Base-by-base conservation (phyloP, 1,140 invertebrate genomes). In the Temnothorax curvispinosus region DNA sequence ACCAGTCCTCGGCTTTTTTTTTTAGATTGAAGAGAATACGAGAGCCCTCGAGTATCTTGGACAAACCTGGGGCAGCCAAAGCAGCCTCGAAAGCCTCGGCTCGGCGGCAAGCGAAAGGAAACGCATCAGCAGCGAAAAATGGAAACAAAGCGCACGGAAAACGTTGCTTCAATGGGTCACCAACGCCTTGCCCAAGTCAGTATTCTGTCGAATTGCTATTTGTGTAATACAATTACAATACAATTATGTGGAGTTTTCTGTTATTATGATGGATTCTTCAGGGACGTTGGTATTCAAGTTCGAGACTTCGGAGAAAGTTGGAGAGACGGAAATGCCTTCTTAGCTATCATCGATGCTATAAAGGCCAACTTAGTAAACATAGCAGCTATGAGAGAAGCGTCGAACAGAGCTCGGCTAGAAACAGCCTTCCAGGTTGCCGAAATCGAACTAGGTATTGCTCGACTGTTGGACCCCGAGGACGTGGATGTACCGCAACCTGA, bases 401-500 rank as follows among this genome's bases (percentile, higher is more conserved):
- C 97, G 3, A 99, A 99, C 93, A 96, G 96, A 91, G 96, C 97
- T 82, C 97, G 99, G 86, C 95, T 99, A 62, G 98, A 99, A 93
- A 98, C 98, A 56, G 99, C 99, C 38, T 99, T 99, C 95, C 97
- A 98, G 92, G 97, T 99, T 15, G 99, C 99, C 56, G 98, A 99
- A 95, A 96, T 96, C 69, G 98, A 99, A 93, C 95, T 99, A 21
- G 99, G 98, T 64, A 99, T 99, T 90, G 97, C 98, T n/a, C 96
- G 98, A 91, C 96, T 99, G 13, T 95, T 99, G 35, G 99, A 99
- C 95, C 97, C 99, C 44, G 99, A 99, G 96, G 99, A 99, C 96
- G 98, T 99, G 41, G 99, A 99, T 96, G 99, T 99, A 15, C 97
- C 98, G 18, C 98, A 98, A 93, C 99, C 99, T 9, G 99, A 99